Evolutionary conservation across 2,113 vertebrate genomes (phyloP).

Genomic region (Notothenia rossii): DNA sequence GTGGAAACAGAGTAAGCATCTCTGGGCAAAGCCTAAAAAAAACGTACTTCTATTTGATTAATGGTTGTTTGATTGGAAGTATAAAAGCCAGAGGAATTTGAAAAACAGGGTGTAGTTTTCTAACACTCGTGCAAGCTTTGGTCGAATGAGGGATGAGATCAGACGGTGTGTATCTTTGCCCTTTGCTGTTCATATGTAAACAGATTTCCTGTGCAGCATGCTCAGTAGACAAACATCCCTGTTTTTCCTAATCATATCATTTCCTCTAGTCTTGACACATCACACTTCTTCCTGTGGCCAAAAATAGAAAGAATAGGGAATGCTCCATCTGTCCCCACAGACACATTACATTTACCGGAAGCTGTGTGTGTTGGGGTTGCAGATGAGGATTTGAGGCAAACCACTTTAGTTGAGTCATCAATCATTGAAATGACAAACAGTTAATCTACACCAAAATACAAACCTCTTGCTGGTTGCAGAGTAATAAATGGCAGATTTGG

Average conservation of each 20-base stretch:
- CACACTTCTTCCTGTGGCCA: slow-evolving; percentile 72
- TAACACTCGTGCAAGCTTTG: neutral
- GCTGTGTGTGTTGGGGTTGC: neutral
- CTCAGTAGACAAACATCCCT: slow-evolving; percentile 70
- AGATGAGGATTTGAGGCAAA: neutral
- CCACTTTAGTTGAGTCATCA: neutral
- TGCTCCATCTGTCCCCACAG: slow-evolving; percentile 15
- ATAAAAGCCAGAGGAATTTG: neutral
- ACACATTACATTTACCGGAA: neutral
- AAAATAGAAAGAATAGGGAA: slow-evolving; percentile 50
- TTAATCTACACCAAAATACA: neutral
- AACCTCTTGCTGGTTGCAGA: neutral
- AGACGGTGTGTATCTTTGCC: neutral
- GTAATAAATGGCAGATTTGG: neutral
- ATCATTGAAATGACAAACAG: neutral
- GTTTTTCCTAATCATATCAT: slow-evolving; percentile 63
- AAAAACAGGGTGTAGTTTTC: slow-evolving; percentile 13
- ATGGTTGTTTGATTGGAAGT: neutral
- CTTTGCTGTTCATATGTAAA: slow-evolving; percentile 10
- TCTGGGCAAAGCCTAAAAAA: slow-evolving; percentile 2
- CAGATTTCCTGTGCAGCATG: slow-evolving; percentile 72
- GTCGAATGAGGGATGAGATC: neutral
- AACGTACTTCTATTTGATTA: slow-evolving; percentile 16
- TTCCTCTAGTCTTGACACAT: slow-evolving; percentile 70
- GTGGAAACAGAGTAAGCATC: slow-evolving; percentile 13